A percentile compares a stretch with the other conserved stretches of the same genome.
phyloP scores from a whole-genome alignment of 2,888 invertebrate genomes.

The Eristalinus aeneus region DNA sequence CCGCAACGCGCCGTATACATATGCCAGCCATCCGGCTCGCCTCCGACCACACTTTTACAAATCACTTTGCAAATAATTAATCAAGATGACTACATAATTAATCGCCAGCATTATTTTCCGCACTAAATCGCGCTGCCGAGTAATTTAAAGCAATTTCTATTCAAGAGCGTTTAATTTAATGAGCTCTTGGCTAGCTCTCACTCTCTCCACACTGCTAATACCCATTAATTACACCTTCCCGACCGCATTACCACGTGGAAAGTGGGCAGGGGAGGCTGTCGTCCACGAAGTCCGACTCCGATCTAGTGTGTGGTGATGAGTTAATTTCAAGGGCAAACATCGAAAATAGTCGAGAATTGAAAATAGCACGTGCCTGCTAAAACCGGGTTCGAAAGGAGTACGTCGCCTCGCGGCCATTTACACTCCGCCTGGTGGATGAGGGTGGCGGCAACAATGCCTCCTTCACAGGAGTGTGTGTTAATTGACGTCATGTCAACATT shows the following conservation, averaged over 20 bases:
- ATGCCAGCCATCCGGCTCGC: not conserved
- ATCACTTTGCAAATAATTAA: conserved; percentile 63
- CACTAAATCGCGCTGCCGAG: conserved; percentile 61
- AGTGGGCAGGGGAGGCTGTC: not conserved
- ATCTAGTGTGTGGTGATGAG: conserved; percentile 42
- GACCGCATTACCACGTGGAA: not conserved
- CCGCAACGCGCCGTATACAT: conserved; percentile 9
- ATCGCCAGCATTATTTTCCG: conserved; percentile 63
- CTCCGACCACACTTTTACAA: conserved; percentile 32
- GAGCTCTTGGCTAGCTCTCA: conserved; percentile 48
- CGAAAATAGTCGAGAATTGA: conserved; percentile 15
- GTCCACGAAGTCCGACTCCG: conserved; percentile 3
- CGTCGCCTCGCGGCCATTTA: conserved; percentile 15
- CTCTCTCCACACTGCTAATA: not conserved
- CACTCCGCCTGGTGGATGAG: conserved; percentile 2
- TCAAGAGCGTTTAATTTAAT: conserved; percentile 65
- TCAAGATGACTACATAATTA: conserved; percentile 68
- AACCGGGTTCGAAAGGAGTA: conserved; percentile 12
- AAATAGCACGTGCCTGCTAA: conserved; percentile 33
- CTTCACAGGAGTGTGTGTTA: conserved; percentile 45
- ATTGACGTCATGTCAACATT: conserved; percentile 70
- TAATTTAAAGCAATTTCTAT: conserved; percentile 69
- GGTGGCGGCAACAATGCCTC: conserved; percentile 12
- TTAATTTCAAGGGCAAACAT: conserved; percentile 66
- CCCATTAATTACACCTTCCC: conserved; percentile 48